phyloP scores from a whole-genome alignment of 2,113 vertebrate species.

The Atrichornis clamosus region DNA sequence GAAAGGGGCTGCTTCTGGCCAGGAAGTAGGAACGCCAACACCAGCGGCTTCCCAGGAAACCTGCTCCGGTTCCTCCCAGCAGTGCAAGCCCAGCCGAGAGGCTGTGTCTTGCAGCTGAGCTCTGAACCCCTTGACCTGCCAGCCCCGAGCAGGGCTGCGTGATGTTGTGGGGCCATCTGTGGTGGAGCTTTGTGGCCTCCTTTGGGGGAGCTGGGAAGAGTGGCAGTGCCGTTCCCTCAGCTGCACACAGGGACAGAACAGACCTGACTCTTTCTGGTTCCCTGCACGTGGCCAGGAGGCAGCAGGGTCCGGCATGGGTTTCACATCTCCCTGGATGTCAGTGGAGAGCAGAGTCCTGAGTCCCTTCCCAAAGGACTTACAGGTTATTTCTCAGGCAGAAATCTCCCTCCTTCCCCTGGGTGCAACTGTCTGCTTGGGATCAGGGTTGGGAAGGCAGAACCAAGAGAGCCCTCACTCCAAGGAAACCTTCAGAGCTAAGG shows the following conservation, averaged over 20 bases:
- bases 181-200: neutral
- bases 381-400: neutral
- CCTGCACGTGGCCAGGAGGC: neutral
- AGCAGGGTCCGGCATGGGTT: neutral
- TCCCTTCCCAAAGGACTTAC: neutral
- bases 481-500: neutral
- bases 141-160: neutral
- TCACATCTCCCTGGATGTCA: neutral
- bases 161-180: neutral
- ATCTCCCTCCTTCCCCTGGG: neutral
- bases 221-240: rapidly evolving
- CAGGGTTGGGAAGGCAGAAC: neutral
- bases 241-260: neutral
- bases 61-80: neutral
- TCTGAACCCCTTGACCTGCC: neutral
- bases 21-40: neutral
- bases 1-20: neutral
- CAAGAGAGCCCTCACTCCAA: rapidly evolving
- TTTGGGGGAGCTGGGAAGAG: neutral
- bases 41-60: neutral
- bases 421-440: rapidly evolving
- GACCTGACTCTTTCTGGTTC: neutral
- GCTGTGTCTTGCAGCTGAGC: rapidly evolving
- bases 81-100: rapidly evolving
- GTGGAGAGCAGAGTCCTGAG: neutral